Base-by-base conservation (phyloP, 2,113 vertebrate genomes). In the Marmota flaviventris region DNA sequence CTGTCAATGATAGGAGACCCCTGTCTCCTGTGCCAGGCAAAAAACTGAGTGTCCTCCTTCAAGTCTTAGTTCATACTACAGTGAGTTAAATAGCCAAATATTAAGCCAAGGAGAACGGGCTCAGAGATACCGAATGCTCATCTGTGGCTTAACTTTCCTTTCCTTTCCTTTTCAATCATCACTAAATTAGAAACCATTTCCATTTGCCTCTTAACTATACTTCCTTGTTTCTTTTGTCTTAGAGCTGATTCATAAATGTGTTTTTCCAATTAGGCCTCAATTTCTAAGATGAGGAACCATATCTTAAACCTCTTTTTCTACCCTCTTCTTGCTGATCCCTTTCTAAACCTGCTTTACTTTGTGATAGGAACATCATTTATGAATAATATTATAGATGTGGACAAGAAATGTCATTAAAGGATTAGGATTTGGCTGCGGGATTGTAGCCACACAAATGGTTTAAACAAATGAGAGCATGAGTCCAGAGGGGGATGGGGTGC, bases 271-370 rank as follows among this genome's bases (percentile, higher is more conserved):
- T 76, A 78, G 70, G 45, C 42, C 42, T 90, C 63, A 67, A 0
- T 65, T 75, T 94, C 70, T 61, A 77, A 86, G 69, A 83, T 1
- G 13, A 56, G 3, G 61, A 73, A 10, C 65, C n/a, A 11, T 86
- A 1, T 72, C 16, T 58, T 88, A 42, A 63, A 27, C 24, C 67
- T 25, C n/a, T 39, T 1, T 24, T 39, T 77, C 69, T 63, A 37
- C 8, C 51, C 27, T 63, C 18, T 89, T 48, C 51, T 82, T 65
- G 65, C 22, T 56, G 5, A 8, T 34, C 39, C 29, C 22, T 18
- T 93, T 89, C 82, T 72, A 73, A 81, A 42, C 78, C 27, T 87
- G 14, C 72, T 65, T 84, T 81, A 72, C 48, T 91, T 61, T 63
- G 9, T 79, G 70, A 94, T 88, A 73, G n/a, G 56, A 48, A 10